These are phyloP conservation scores for Pemphigus obesinymphae DNA, from an alignment of 1,140 invertebrate genomes.

Conservation along the genomic window DNA sequence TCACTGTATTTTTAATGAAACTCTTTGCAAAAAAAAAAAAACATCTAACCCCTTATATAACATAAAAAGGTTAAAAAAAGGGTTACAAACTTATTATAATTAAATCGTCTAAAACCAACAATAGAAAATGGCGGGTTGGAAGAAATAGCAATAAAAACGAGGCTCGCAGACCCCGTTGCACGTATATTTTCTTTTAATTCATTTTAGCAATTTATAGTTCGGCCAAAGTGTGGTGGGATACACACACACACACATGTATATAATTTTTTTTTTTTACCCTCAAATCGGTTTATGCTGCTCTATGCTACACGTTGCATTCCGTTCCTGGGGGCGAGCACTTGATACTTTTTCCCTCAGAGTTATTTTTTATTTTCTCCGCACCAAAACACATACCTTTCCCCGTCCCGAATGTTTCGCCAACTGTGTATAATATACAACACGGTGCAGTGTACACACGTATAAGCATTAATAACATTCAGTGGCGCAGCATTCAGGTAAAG, in stretches of 20 bases:
- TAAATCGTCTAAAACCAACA: slow-evolving; percentile 21
- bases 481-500: not conserved
- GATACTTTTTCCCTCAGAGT: not conserved
- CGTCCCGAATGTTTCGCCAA: not conserved
- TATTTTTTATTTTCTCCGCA: not conserved
- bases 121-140: not conserved
- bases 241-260: too few species aligned
- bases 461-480: not conserved
- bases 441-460: too few species aligned
- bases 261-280: not conserved
- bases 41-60: not conserved
- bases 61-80: not conserved
- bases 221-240: not conserved
- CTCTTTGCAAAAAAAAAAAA: not conserved
- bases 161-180: not conserved
- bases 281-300: not conserved
- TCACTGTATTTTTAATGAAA: not conserved
- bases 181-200: slow-evolving; percentile 15
- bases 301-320: not conserved
- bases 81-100: not conserved
- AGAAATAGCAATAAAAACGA: slow-evolving; percentile 1
- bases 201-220: slow-evolving; percentile 11
- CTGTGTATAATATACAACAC: not conserved
- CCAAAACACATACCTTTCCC: not conserved
- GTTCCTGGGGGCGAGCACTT: not conserved